These are phyloP conservation scores for Drosophila pseudotalamancana DNA, from an alignment of 2,888 invertebrate genomes.

Conservation along the genomic window DNA sequence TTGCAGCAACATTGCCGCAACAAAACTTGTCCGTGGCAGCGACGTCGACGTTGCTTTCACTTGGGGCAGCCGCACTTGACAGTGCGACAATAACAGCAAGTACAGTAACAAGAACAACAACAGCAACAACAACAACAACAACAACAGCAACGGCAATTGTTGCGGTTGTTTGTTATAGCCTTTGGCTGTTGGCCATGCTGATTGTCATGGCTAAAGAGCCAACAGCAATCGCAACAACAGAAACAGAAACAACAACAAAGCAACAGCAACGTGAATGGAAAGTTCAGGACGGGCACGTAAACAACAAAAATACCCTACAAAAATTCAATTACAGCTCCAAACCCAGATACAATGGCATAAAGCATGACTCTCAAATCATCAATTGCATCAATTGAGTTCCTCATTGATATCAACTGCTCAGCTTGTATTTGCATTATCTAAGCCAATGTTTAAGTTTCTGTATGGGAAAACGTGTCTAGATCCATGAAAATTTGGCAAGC, in stretches of 20 bases:
- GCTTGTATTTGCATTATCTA: neutral
- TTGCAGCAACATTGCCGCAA: constrained; percentile 45
- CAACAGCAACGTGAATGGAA: constrained; percentile 40
- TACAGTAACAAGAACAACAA: constrained; percentile 28
- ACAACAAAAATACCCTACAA: constrained; percentile 33
- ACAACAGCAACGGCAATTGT: constrained; percentile 59
- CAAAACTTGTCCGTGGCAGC: constrained; percentile 57
- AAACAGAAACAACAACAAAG: constrained; percentile 10
- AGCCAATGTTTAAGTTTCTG: neutral
- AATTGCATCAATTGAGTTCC: neutral
- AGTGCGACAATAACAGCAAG: constrained; percentile 61
- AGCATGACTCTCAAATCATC: neutral
- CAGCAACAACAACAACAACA: constrained; percentile 34
- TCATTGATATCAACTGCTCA: neutral
- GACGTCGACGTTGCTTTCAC: constrained; percentile 67
- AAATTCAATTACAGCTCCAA: neutral
- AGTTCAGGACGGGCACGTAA: constrained; percentile 34
- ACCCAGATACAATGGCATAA: neutral
- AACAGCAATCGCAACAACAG: constrained; percentile 42
- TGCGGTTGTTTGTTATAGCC: constrained; percentile 71
- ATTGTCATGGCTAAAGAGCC: constrained; percentile 76
- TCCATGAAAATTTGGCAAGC: neutral
- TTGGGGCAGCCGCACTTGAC: constrained; percentile 74
- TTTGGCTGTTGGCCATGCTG: constrained; percentile 72
- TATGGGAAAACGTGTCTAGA: constrained; percentile 4